A percentile compares a stretch with the other conserved stretches of the same genome.
phyloP scores from a whole-genome alignment of 2,888 invertebrate species.

The Xanthorhoe designata region DNA sequence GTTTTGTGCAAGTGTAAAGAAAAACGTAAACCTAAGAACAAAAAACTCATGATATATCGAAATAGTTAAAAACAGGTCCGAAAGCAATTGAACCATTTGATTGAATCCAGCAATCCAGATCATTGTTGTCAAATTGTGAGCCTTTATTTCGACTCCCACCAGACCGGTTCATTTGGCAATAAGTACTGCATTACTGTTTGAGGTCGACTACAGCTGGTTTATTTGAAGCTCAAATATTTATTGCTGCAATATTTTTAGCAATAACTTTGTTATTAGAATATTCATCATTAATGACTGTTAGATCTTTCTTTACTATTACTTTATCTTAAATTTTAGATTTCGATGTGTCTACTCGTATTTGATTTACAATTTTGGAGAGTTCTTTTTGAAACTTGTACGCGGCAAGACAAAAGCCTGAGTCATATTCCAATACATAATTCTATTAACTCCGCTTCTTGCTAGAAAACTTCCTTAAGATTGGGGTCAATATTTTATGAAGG shows the following conservation, averaged over 20 bases:
- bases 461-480: slow-evolving; percentile 29
- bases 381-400: background rate
- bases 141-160: slow-evolving; percentile 56
- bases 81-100: slow-evolving; percentile 27
- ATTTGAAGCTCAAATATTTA: background rate
- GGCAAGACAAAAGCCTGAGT: slow-evolving; percentile 20
- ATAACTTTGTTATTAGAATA: background rate
- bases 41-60: background rate
- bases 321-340: background rate
- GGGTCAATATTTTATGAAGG: slow-evolving; percentile 45
- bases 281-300: background rate
- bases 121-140: slow-evolving; percentile 47
- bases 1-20: no score
- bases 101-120: slow-evolving; percentile 21
- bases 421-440: slow-evolving; percentile 28
- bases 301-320: background rate
- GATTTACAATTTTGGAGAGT: background rate
- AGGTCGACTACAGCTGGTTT: slow-evolving; percentile 50
- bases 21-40: no score
- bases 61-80: background rate
- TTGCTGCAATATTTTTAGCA: background rate
- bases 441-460: slow-evolving; percentile 20
- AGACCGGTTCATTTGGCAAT: slow-evolving; percentile 64
- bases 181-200: slow-evolving; percentile 55
- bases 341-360: no score